Conservation (phyloP, 2,888 invertebrate genomes). For the Dascillus cervinus region DNA sequence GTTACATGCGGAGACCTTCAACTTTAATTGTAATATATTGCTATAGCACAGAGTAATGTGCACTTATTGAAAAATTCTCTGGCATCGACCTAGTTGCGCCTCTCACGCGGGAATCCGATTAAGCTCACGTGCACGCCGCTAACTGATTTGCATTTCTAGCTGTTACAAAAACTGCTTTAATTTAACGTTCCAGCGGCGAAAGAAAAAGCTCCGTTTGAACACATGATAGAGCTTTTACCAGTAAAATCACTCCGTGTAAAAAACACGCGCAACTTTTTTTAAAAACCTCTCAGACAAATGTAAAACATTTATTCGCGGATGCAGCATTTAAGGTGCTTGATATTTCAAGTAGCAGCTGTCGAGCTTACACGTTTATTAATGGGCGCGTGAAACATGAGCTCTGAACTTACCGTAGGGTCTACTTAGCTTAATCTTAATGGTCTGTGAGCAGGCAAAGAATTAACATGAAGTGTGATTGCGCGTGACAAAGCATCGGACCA, state of each 20-base stretch:
- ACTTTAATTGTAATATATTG: conserved; percentile 9
- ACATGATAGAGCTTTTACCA: conserved; percentile 16
- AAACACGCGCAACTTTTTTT: conserved; percentile 10
- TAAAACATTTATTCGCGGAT: conserved; percentile 12
- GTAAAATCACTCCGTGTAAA: conserved; percentile 13
- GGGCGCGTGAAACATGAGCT: conserved; percentile 6
- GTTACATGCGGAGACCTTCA: conserved; percentile 8
- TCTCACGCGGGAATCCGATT: conserved; percentile 2
- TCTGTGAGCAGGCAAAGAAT: conserved; percentile 14
- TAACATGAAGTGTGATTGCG: conserved; percentile 16
- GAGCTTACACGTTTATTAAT: conserved; percentile 8
- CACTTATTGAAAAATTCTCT: conserved; percentile 8
- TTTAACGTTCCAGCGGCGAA: conserved; percentile 14
- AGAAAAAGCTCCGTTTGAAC: conserved; percentile 15
- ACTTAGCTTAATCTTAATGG: conserved; percentile 18
- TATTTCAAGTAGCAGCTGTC: conserved; percentile 12
- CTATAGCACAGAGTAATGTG: background rate
- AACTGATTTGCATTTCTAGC: conserved; percentile 14
- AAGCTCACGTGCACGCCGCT: conserved; percentile 10
- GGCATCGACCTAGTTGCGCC: conserved; percentile 4
- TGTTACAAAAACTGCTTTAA: conserved; percentile 12
- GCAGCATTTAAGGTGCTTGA: conserved; percentile 10
- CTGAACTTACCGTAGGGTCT: conserved; percentile 8
- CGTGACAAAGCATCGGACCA: conserved; percentile 17
- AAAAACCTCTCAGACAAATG: conserved; percentile 12